phyloP scores from a whole-genome alignment of 2,113 vertebrate species.

The Scortum barcoo region DNA sequence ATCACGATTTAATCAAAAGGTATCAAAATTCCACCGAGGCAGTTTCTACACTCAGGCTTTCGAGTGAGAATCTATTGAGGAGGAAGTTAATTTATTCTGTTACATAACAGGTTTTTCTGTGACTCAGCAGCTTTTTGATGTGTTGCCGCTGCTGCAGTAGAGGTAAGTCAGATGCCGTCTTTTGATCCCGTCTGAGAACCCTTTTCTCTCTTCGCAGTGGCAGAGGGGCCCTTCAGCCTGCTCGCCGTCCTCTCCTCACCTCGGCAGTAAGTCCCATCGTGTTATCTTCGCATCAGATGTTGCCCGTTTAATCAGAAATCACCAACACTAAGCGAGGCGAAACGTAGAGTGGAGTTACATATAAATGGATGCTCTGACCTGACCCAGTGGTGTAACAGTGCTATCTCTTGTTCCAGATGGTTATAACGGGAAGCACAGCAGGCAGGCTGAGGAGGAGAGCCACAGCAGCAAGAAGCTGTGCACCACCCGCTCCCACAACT shows the following conservation, averaged over 20 bases:
- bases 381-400: neutral
- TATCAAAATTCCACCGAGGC: neutral
- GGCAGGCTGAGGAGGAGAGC: slow-evolving; percentile 48
- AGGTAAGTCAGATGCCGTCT: neutral
- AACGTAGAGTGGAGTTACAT: too few relatives aligned
- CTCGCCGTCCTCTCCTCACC: slow-evolving; percentile 61
- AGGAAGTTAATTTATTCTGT: slow-evolving; percentile 6
- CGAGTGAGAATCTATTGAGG: neutral
- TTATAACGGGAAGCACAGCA: slow-evolving; percentile 68
- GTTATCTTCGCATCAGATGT: neutral
- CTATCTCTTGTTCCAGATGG: slow-evolving; percentile 71
- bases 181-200: neutral
- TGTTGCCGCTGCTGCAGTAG: neutral
- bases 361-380: too few relatives aligned
- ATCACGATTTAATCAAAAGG: neutral
- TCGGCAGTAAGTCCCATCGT: slow-evolving; percentile 85
- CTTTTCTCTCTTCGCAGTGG: slow-evolving; percentile 87
- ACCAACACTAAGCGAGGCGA: too few relatives aligned
- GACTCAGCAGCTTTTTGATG: rapidly evolving
- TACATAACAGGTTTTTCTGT: neutral
- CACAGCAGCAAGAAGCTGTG: slow-evolving; percentile 74
- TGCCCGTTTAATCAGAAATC: too few relatives aligned
- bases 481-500: slow-evolving; percentile 1
- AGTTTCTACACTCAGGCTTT: neutral
- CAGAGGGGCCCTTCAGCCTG: slow-evolving; percentile 80